These are phyloP conservation scores for Tauraco erythrolophus DNA, from an alignment of 2,113 vertebrate genomes.

Conservation along the genomic window DNA sequence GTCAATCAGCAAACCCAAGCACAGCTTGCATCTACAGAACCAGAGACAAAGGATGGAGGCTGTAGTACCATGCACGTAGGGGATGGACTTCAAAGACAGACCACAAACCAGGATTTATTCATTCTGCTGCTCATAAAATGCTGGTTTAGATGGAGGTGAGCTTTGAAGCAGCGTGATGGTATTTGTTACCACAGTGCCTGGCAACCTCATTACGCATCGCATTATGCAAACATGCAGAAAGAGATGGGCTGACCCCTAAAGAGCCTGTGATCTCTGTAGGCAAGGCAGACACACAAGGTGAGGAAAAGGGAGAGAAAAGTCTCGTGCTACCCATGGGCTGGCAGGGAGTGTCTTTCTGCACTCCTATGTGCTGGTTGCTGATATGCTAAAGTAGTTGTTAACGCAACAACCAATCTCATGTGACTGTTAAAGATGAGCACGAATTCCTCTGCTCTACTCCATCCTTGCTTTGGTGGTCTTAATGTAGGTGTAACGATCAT, in stretches of 20 bases:
- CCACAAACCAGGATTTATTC: background rate
- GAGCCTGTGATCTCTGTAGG: background rate
- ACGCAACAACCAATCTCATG: background rate
- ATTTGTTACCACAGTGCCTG: background rate
- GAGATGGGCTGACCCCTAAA: background rate
- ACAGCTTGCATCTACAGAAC: background rate
- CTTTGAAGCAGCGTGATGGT: background rate
- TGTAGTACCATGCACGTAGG: background rate
- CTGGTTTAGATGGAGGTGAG: background rate
- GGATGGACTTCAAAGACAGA: background rate
- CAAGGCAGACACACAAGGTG: background rate
- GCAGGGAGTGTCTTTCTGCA: background rate
- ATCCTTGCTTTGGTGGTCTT: background rate
- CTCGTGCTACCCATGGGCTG: background rate
- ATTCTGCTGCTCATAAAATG: background rate
- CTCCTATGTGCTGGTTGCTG: too few relatives aligned
- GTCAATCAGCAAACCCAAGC: background rate
- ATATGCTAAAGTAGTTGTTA: background rate
- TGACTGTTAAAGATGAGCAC: background rate
- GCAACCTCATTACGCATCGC: background rate
- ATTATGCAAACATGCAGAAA: background rate
- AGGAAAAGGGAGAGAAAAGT: background rate
- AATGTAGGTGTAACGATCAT: background rate
- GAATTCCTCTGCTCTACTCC: background rate
- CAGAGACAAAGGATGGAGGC: background rate